Percentiles rank a stretch among this genome's conserved stretches.
These are phyloP conservation scores for Pseudochaenichthys georgianus DNA, from an alignment of 2,797 vertebrate species.

Conservation along the genomic window DNA sequence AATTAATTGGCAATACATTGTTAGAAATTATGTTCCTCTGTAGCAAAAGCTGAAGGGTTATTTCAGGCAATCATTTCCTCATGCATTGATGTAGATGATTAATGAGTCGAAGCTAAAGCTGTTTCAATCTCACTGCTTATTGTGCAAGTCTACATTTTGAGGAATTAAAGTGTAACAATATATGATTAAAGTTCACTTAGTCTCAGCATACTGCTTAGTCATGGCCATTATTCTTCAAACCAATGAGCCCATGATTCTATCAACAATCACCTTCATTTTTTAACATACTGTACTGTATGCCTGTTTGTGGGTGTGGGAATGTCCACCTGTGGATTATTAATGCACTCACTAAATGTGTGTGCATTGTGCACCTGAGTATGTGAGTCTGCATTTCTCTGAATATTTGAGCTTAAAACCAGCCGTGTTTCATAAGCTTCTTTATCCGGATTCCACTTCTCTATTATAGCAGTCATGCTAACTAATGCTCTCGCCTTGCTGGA, in stretches of 20 bases:
- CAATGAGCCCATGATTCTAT: slow-evolving; percentile 37
- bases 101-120: slow-evolving; percentile 56
- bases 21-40: slow-evolving; percentile 46
- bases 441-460: slow-evolving; percentile 35
- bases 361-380: background rate
- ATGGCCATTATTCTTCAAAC: slow-evolving; percentile 55
- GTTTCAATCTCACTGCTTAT: slow-evolving; percentile 62
- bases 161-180: slow-evolving; percentile 74
- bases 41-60: slow-evolving; percentile 49
- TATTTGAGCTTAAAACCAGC: slow-evolving; percentile 46
- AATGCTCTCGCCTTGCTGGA: slow-evolving; percentile 48
- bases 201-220: slow-evolving; percentile 56
- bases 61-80: slow-evolving; percentile 49
- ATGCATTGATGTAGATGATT: slow-evolving; percentile 66
- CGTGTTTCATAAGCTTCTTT: slow-evolving; percentile 44
- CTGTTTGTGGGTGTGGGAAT: slow-evolving; percentile 7
- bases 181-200: slow-evolving; percentile 65
- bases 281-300: background rate
- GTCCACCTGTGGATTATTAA: slow-evolving; percentile 14
- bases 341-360: background rate
- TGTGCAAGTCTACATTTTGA: slow-evolving; percentile 67
- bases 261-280: slow-evolving; percentile 20
- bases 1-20: slow-evolving; percentile 52
- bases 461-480: slow-evolving; percentile 54
- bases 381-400: slow-evolving; percentile 21